These are phyloP conservation scores for Tauraco hartlaubi DNA, from an alignment of 2,797 vertebrate species.

Conservation along the genomic window DNA sequence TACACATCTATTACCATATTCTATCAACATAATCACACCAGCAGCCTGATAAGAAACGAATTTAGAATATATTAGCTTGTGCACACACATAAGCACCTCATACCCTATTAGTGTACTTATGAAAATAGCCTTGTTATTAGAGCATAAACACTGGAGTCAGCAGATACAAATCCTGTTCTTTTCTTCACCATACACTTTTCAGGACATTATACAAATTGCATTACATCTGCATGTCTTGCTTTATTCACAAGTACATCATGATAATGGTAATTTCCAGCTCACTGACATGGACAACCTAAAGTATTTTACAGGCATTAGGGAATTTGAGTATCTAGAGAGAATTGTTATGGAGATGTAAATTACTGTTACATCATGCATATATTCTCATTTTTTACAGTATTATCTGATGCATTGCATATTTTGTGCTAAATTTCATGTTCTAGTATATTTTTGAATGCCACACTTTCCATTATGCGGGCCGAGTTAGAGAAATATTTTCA, in stretches of 20 bases:
- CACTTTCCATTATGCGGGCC: neutral
- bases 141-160: neutral
- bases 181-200: neutral
- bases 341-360: constrained; percentile 20
- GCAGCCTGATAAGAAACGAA: neutral
- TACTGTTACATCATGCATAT: neutral
- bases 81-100: neutral
- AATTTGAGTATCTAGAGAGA: neutral
- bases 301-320: neutral
- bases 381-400: neutral
- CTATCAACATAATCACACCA: neutral
- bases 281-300: neutral
- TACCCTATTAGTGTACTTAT: neutral
- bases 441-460: neutral
- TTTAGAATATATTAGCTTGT: neutral
- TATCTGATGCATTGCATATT: neutral
- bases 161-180: neutral
- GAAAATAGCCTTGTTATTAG: neutral
- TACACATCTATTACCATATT: neutral
- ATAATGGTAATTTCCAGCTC: constrained; percentile 7
- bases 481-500: neutral
- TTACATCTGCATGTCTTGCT: neutral
- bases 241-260: neutral
- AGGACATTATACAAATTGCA: neutral
- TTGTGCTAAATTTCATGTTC: neutral